Percentiles rank a stretch among this genome's conserved stretches.
These are phyloP conservation scores for Dasyprocta punctata DNA, from an alignment of 2,113 vertebrate genomes.

Conservation along the genomic window DNA sequence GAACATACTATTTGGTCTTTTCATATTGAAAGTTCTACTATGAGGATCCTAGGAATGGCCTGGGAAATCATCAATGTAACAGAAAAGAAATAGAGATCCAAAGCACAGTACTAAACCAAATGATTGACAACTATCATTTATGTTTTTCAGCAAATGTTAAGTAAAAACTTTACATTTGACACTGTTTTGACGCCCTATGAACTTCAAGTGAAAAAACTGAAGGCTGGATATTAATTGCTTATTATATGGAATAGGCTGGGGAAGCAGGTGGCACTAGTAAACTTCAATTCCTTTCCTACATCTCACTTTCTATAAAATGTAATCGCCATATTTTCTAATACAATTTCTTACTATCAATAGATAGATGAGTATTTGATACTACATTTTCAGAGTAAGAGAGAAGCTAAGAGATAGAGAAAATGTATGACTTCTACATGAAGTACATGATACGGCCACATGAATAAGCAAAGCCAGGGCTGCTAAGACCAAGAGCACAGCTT, in stretches of 20 bases:
- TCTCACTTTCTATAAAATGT: slow-evolving; percentile 45
- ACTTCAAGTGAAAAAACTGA: slow-evolving; percentile 43
- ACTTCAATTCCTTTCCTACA: slow-evolving; percentile 51
- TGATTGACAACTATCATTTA: background rate
- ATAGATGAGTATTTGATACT: background rate
- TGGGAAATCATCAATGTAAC: background rate
- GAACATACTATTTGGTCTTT: background rate
- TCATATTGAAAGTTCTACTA: slow-evolving; percentile 41
- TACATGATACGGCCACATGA: background rate
- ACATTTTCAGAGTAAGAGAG: slow-evolving; percentile 10
- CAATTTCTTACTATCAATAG: background rate
- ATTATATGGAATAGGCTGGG: background rate
- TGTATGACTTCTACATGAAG: background rate
- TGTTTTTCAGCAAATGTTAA: slow-evolving; percentile 35
- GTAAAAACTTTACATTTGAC: slow-evolving; percentile 38
- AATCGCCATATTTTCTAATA: slow-evolving; percentile 19
- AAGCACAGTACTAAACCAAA: slow-evolving; percentile 35
- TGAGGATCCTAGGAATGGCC: background rate
- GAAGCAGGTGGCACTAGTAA: background rate
- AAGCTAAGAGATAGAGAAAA: background rate
- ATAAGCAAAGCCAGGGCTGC: background rate
- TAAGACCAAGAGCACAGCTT: background rate
- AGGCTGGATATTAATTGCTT: background rate
- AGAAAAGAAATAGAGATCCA: slow-evolving; percentile 39
- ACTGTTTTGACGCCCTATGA: background rate